Conservation (phyloP, 2,888 invertebrate genomes). For the Synergus laeviventris region DNA sequence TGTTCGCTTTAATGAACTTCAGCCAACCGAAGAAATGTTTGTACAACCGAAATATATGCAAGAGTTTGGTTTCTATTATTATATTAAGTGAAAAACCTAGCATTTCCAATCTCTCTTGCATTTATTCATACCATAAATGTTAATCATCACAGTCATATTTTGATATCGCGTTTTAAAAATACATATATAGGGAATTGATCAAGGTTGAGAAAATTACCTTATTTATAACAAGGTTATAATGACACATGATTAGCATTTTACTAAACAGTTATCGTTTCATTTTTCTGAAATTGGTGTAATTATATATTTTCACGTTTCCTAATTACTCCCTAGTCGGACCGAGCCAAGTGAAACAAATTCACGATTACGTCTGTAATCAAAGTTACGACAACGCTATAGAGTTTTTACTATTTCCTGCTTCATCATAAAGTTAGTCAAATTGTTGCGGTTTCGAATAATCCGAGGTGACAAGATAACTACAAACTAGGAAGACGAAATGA, state of each 20-base stretch:
- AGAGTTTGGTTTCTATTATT: not conserved
- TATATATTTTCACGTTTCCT: slow-evolving; percentile 4
- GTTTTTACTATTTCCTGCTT: slow-evolving; percentile 37
- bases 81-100: not conserved
- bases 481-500: not conserved
- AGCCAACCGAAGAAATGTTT: not conserved
- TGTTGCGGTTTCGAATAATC: slow-evolving; percentile 6
- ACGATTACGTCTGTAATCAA: slow-evolving; percentile 31
- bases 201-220: not conserved
- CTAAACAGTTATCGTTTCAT: not conserved
- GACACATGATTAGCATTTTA: not conserved
- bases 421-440: slow-evolving; percentile 23
- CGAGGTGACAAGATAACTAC: not conserved
- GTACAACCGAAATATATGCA: not conserved
- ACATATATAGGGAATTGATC: not conserved
- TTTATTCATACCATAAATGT: not conserved
- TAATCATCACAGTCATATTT: not conserved
- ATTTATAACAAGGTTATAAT: not conserved
- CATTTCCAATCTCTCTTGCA: not conserved
- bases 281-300: slow-evolving; percentile 1
- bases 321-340: slow-evolving; percentile 23
- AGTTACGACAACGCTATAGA: slow-evolving; percentile 21
- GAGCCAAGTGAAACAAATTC: slow-evolving; percentile 20
- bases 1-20: not conserved
- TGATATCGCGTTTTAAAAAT: not conserved